Conservation (phyloP, 2,888 invertebrate species). For the Nephrotoma guestfalica region DNA sequence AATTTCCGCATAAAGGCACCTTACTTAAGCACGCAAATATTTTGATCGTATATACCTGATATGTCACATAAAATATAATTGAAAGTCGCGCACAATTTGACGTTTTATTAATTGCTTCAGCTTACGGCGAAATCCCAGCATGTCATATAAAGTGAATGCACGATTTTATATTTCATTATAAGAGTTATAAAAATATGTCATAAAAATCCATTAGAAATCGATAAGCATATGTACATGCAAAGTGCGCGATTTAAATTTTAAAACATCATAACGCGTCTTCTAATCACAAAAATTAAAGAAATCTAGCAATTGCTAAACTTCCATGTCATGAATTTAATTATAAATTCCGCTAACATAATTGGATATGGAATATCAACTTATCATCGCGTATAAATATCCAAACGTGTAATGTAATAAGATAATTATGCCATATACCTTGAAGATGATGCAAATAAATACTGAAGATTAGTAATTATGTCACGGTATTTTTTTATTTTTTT, state of each 20-base stretch:
- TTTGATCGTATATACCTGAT: background rate
- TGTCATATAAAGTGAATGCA: background rate
- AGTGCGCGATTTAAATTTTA: no score
- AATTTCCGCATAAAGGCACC: background rate
- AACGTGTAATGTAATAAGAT: background rate
- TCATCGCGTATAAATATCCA: background rate
- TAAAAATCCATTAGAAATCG: background rate
- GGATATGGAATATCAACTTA: background rate
- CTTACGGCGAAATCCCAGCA: background rate
- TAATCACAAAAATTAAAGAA: background rate
- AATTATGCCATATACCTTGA: background rate
- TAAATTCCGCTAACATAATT: background rate
- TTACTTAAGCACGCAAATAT: background rate
- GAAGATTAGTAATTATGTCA: background rate
- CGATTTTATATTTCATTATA: background rate
- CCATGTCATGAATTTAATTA: background rate
- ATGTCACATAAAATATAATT: background rate
- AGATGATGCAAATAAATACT: background rate
- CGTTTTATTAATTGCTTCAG: background rate
- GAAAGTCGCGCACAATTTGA: background rate
- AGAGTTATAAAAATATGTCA: background rate
- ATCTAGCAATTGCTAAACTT: background rate
- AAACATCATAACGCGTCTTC: background rate
- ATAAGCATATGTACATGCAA: background rate
- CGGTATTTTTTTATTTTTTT: background rate